Conservation (phyloP, 2,113 vertebrate species). For the Hippocampus barbouri region DNA sequence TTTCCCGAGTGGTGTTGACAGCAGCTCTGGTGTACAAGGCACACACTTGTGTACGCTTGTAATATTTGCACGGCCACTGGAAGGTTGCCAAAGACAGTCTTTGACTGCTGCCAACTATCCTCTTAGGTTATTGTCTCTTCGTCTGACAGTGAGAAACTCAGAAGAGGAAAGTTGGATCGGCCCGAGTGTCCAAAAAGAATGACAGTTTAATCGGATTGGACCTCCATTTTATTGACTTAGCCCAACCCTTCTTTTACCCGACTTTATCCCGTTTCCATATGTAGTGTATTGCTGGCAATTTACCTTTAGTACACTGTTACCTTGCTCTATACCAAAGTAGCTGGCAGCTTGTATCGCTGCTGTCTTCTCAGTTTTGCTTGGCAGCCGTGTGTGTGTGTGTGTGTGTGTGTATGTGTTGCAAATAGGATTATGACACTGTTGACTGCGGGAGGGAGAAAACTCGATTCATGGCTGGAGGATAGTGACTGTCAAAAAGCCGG, state of each 20-base stretch:
- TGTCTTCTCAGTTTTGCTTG: conserved; percentile 36
- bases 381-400: conserved; percentile 19
- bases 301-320: conserved; percentile 36
- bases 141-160: conserved; percentile 20
- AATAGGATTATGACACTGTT: conserved; percentile 48
- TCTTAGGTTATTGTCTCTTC: conserved; percentile 40
- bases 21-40: background rate
- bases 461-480: conserved; percentile 21
- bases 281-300: conserved; percentile 25
- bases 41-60: background rate
- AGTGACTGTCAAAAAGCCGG: conserved; percentile 16
- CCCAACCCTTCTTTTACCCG: conserved; percentile 11
- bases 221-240: conserved; percentile 49
- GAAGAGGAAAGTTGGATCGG: conserved; percentile 28
- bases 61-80: conserved; percentile 18
- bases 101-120: conserved; percentile 23
- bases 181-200: conserved; percentile 39
- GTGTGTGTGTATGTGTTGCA: conserved; percentile 23
- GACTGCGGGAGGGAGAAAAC: conserved; percentile 22
- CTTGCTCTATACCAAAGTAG: conserved; percentile 37
- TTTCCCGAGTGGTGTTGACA: conserved; percentile 3
- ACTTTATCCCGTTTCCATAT: conserved; percentile 27
- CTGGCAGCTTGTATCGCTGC: conserved; percentile 19
- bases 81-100: conserved; percentile 33
- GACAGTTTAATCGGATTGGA: conserved; percentile 51